Evolutionary conservation across 2,888 invertebrate species (phyloP).

Genomic region (Helicoverpa assulta): DNA sequence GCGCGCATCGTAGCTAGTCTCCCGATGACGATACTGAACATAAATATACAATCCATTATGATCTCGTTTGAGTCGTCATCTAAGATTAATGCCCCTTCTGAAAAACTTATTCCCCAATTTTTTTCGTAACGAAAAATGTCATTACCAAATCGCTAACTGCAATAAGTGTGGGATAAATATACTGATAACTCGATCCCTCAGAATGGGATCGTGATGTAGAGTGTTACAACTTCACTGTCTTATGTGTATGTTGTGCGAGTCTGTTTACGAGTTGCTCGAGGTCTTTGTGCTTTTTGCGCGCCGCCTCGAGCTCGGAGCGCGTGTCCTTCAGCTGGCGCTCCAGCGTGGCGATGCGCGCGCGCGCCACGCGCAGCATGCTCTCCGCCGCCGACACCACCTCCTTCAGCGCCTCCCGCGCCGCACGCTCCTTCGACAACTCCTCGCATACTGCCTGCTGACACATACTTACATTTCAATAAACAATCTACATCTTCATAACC

Average conservation of each 20-base stretch:
- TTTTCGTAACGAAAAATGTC: conserved; percentile 10
- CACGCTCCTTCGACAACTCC: conserved; percentile 80
- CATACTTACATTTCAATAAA: not conserved
- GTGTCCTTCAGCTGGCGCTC: conserved; percentile 82
- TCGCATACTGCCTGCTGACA: conserved; percentile 70
- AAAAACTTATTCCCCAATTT: not conserved
- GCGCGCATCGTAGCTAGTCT: conserved; percentile 80
- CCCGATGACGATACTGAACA: conserved; percentile 82
- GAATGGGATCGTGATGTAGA: conserved; percentile 68
- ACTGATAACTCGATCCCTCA: conserved; percentile 36
- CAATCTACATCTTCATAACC: not conserved
- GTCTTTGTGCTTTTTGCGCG: conserved; percentile 82
- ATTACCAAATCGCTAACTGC: conserved; percentile 7
- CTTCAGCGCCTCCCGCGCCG: conserved; percentile 80
- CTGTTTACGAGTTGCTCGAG: conserved; percentile 85
- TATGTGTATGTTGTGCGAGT: conserved; percentile 69
- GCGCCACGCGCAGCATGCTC: conserved; percentile 83
- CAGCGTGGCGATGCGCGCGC: conserved; percentile 79
- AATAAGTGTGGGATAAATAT: conserved; percentile 30
- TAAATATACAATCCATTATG: conserved; percentile 18
- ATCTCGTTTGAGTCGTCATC: not conserved
- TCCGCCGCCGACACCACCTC: conserved; percentile 82
- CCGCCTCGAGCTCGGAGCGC: conserved; percentile 75
- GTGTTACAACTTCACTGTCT: conserved; percentile 75
- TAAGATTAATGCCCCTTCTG: not conserved